Base-by-base conservation (phyloP, 53 echinoderm and acorn worm species). In the Henricia sp. region DNA sequence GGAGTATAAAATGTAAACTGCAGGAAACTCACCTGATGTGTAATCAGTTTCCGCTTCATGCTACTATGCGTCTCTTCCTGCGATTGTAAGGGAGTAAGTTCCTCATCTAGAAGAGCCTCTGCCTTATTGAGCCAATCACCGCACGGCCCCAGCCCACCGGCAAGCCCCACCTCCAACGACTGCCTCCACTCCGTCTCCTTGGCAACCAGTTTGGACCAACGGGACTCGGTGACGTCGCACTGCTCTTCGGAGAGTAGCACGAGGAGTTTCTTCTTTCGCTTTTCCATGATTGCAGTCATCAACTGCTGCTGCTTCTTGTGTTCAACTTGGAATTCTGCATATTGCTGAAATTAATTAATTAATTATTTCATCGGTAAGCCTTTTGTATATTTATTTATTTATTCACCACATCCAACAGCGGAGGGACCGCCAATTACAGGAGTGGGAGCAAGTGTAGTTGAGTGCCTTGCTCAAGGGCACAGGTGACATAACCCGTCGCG, bases 21-120 rank as follows among this genome's bases (percentile, higher is more conserved):
- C n/a, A n/a, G n/a, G n/a, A n/a, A n/a, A 35, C 75, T 67, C 57
- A 99, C 99, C 91, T 90, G 52, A 39, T 92, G 91, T 28, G 92
- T 84, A 37, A 86, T 74, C 16, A 92, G 84, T 58, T 88, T 94
- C 52, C 96, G 77, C 74, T 80, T 90, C 84, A 96, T 89, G 55
- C 83, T 91, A 74, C 96, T 96, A 65, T 89, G 89, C 29, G 96
- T 96, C 71, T 93, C 96, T 60, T 93, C 91, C 58, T 96, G 89
- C 26, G 89, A 91, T 55, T 93, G 91, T 65, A 91, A 44, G 0
- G 93, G 96, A 39, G 78, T 82, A 52, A 91, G 74, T 37, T 85
- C 74, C 54, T 82, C 84, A 20, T 82, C 82, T 51, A 99, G 34
- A 27, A 92, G 72, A 19, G 88, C 92, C 86, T 99, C 99, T 8